Evolutionary conservation across 2,113 vertebrate genomes (phyloP), one percentile per base, ranked within the genome.

Genomic region (Bujurquina vittata): DNA sequence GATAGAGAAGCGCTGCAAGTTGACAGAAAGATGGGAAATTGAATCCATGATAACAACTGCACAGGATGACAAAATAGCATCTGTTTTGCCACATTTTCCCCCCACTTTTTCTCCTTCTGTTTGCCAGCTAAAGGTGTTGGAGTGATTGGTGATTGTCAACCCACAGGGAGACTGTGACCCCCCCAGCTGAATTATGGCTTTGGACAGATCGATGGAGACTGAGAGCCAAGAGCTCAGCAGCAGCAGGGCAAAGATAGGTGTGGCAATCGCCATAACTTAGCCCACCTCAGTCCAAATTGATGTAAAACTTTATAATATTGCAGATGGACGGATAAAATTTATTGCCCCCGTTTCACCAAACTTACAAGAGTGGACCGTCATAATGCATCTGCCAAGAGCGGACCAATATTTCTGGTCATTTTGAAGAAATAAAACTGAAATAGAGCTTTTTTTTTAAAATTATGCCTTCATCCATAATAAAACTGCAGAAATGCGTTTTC

Each of bases 131-230:
- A 91, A 88, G 80, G 86, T 89, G 85, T 84, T 82, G 85, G 58
- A 93, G 86, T 91, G 89, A 93, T 94, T 79, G 81, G 84, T 87
- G 84, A 89, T 80, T 81, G 84, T 87, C 33, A 18, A 85, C 73
- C 79, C 74, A 81, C 59, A 60, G 77, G 54, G 85, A 77, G 86
- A 84, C 11, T 12, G 83, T 69, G 74, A 33, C 59, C 62, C 76
- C 37, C 62, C 22, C 43, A 58, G 63, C 79, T 81, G 81, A 89
- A 80, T 83, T 75, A 46, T 9, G 7, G 52, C 54, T 87, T 62
- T 12, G 77, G 78, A 88, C 73, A 26, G 74, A 90, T 92, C 81
- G 82, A 80, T 73, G 49, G 49, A 2, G 23, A 49, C 15, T 69
- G 65, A 69, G 22, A 69, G 63, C 63, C 86, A 75, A 56, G 65